Evolutionary conservation across 2,113 vertebrate species (phyloP), one percentile per base, ranked within the genome.

Genomic region (Arenaria interpres): DNA sequence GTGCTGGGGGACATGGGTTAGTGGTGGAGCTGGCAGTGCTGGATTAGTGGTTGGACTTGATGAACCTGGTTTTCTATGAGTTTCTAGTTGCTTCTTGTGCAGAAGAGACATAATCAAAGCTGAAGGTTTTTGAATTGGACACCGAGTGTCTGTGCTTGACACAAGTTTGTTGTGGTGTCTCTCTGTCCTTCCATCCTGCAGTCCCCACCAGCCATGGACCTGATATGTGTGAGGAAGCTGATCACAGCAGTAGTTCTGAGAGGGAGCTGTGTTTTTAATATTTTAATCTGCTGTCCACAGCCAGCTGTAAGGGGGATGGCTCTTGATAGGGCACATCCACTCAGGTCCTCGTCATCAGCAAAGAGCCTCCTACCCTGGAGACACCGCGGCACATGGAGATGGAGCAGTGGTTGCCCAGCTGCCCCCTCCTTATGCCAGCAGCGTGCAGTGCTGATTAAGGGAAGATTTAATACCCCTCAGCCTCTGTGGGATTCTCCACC

Each of bases 321-420:
- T 73, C 35, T 45, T 37, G 37, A 23, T 12, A 39, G 23, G 48
- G 22, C 43, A 50, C 37, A 39, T 59, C 32, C 71, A 22, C 30
- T 57, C 37, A 21, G 11, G 19, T 37, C 39, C 30, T 74, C n/a
- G 48, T 69, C 39, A 21, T 8, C 1, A 0, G 7, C n/a, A 5
- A 30, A 57, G 63, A 48, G 48, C n/a, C 35, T 39, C 0, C 0
- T 68, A 46, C n/a, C 4, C 14, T n/a, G 41, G 27, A 43, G 37
- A 18, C 19, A 3, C 4, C 15, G 15, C 27, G 30, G 46, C 28
- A 23, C 1, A 0, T 14, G 32, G 48, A 30, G 41, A 8, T 11
- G 23, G 27, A 63, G 48, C 32, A 32, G 46, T 46, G 72, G 50
- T 27, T 64, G 24, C 43, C 25, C 32, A 33, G 41, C 41, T 1